Evolutionary conservation across 2,888 invertebrate genomes (phyloP), one percentile per base, ranked within the genome.

Genomic region (Pollenia griseotomentosa): DNA sequence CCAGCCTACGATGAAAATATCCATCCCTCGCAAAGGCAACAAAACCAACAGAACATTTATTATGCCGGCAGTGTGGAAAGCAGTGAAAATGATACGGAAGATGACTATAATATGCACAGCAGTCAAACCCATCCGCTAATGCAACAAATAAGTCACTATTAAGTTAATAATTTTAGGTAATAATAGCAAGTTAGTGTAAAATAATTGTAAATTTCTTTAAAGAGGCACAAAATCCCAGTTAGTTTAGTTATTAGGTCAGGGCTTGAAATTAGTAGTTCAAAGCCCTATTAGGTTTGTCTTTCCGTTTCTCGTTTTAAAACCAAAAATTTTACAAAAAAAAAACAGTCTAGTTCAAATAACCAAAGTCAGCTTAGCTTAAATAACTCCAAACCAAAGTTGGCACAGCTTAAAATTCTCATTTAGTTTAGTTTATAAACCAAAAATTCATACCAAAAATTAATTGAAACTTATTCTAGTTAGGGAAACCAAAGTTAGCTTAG

Each of bases 11-110:
- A 79, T 65, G 88, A 88, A 63, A 88, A 83, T 86, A 74, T 86
- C 53, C 75, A 70, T 53, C 77, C 48, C 5, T 66, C 53, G 11
- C 88, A 88, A 4, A 86, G 88, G 40, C 86, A 82, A 19, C 86
- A 81, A 19, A 40, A 88, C 2, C 89, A 89, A 51, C 89, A 89
- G n/a, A 63, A 78, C 2, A 86, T 90, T 33, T 93, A 92, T 84
- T 92, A 92, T 85, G 90, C 92, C 40, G 90, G 92, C 83, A 92
- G 92, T 85, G 87, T 89, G 55, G 90, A 89, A 44, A 91, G 92
- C 87, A 92, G 92, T 77, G 91, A 90, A 3, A 90, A 88, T 6
- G 92, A 92, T 46, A 91, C 92, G 48, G 92, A 92, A 14, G 92
- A 91, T 7, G 88, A 88, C 14, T 84, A 70, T 40, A 42, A 10